Evolutionary conservation across 2,113 vertebrate genomes (phyloP).

Genomic region (Rhadina sibilatrix): DNA sequence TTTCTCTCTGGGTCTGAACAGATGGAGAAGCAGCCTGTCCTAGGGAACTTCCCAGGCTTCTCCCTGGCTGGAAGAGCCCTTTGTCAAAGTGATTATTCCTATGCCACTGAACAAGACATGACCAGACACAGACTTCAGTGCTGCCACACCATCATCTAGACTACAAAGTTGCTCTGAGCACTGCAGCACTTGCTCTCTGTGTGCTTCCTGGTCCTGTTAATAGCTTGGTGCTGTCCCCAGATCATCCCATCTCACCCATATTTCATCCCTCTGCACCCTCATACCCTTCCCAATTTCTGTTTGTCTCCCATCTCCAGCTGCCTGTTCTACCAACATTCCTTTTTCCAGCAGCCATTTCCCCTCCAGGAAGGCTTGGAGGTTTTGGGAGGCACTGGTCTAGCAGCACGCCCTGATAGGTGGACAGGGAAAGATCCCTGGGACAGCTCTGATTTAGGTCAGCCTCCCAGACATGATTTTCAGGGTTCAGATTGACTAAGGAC

Average conservation of each 20-base stretch:
- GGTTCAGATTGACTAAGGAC: not conserved
- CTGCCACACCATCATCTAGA: not conserved
- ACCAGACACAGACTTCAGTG: not conserved
- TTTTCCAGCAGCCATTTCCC: not conserved
- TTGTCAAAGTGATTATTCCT: not conserved
- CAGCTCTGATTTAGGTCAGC: not conserved
- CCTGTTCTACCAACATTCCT: not conserved
- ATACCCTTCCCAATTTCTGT: not conserved
- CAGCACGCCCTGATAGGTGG: not conserved
- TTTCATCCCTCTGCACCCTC: not conserved
- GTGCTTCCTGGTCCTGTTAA: not conserved
- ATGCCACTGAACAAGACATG: accelerated
- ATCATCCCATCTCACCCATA: not conserved
- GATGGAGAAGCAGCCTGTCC: not conserved
- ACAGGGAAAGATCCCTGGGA: not conserved
- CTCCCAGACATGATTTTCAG: not conserved
- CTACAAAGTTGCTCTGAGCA: not conserved
- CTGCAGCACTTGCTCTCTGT: not conserved
- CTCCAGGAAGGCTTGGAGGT: not conserved
- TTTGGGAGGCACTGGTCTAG: not conserved
- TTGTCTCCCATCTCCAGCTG: not conserved
- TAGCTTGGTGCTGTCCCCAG: not conserved
- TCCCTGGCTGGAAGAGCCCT: not conserved
- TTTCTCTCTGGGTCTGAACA: not conserved
- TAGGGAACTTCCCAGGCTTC: not conserved